Evolutionary conservation across 2,888 invertebrate genomes (phyloP).

Genomic region (Abscondita cerata): DNA sequence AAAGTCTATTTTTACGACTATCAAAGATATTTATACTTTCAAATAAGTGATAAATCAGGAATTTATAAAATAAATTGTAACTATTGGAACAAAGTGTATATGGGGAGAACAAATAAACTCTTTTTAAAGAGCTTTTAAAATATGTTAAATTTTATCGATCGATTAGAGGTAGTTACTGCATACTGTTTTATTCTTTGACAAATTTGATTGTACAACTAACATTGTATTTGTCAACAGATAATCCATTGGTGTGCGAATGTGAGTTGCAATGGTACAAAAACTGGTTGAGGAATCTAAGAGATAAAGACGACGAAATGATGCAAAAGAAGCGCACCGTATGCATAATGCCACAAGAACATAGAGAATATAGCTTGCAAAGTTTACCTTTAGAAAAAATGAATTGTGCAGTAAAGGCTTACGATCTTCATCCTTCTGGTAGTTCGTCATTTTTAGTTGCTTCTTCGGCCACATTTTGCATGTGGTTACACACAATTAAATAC

Average conservation of each 20-base stretch:
- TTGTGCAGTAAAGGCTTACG: conserved; percentile 71
- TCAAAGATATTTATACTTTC: no score
- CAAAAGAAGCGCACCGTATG: conserved; percentile 86
- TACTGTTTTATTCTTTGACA: no score
- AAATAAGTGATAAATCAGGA: no score
- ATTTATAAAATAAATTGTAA: no score
- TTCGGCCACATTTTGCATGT: conserved; percentile 30
- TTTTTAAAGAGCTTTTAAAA: no score
- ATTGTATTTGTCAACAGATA: conserved; percentile 66
- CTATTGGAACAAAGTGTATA: no score
- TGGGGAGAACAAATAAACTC: no score
- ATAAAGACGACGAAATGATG: conserved; percentile 88
- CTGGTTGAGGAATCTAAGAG: conserved; percentile 78
- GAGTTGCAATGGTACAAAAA: conserved; percentile 88
- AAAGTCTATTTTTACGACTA: no score
- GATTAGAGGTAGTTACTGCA: no score
- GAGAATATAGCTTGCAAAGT: conserved; percentile 82
- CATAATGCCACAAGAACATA: conserved; percentile 79
- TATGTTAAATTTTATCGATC: no score
- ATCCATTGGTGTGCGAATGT: conserved; percentile 87
- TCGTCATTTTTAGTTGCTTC: conserved; percentile 29
- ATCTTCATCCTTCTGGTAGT: conserved; percentile 42
- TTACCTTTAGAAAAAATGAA: conserved; percentile 85
- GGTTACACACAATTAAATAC: conserved; percentile 32
- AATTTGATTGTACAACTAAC: no score